Percentiles rank a stretch among this genome's conserved stretches.
Conservation (phyloP, 2,113 vertebrate species). For the Sitta europaea region DNA sequence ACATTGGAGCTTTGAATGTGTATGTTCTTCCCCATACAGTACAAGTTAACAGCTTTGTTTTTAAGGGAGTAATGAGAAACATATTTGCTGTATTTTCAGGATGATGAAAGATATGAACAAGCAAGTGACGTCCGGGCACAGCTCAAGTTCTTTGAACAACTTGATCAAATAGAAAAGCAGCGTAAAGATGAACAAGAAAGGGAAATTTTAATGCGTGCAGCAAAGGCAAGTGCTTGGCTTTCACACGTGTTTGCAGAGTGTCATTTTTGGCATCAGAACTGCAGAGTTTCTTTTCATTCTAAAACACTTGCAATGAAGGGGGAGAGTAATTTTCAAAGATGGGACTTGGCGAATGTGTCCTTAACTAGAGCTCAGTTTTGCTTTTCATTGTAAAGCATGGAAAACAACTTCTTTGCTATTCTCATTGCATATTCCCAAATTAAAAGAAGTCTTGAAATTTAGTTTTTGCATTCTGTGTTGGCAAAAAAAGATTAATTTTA, state of each 20-base stretch:
- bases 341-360: background rate
- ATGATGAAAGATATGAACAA: slow-evolving; percentile 88
- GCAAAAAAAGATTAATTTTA: background rate
- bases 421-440: background rate
- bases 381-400: background rate
- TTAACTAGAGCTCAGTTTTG: background rate
- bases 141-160: slow-evolving; percentile 95
- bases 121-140: slow-evolving; percentile 88
- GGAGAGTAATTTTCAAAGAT: background rate
- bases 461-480: background rate
- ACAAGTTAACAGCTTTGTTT: slow-evolving; percentile 11
- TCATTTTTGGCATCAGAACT: slow-evolving; percentile 15
- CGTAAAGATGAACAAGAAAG: slow-evolving; percentile 92
- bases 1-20: slow-evolving; percentile 5
- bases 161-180: slow-evolving; percentile 93
- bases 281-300: background rate
- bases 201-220: slow-evolving; percentile 92
- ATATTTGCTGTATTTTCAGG: slow-evolving; percentile 68
- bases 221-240: slow-evolving; percentile 81
- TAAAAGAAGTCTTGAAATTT: background rate
- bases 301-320: background rate
- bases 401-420: background rate
- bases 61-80: background rate
- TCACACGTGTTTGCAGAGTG: background rate
- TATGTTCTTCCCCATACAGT: background rate